Evolutionary conservation across 2,888 invertebrate genomes (phyloP).

Genomic region (Ophion obscuratus): DNA sequence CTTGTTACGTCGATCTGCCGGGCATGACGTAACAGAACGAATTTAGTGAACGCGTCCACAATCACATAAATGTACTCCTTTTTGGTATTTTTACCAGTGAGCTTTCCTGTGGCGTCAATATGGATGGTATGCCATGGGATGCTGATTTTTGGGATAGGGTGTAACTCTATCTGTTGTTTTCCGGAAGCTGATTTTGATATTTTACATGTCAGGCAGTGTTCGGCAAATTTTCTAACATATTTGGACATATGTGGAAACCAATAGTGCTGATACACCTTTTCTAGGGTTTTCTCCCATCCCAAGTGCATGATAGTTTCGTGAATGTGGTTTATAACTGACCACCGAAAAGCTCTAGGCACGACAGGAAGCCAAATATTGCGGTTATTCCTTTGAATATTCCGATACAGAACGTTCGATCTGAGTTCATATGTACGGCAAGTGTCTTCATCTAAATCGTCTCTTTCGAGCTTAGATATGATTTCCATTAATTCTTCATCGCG

Average conservation of each 20-base stretch:
- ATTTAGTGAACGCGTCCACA: conserved; percentile 74
- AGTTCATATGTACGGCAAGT: conserved; percentile 27
- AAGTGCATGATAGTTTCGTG: conserved; percentile 40
- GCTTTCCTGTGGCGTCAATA: conserved; percentile 69
- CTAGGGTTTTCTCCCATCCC: conserved; percentile 31
- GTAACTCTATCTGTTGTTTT: conserved; percentile 72
- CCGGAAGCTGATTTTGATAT: conserved; percentile 75
- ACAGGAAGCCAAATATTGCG: background rate
- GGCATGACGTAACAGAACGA: conserved; percentile 66
- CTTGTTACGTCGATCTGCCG: conserved; percentile 74
- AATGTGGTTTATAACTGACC: conserved; percentile 49
- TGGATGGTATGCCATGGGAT: conserved; percentile 76
- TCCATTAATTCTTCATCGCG: background rate
- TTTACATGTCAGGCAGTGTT: conserved; percentile 75
- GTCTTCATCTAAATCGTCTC: background rate
- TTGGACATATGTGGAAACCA: conserved; percentile 46
- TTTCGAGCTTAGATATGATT: conserved; percentile 4
- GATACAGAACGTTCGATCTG: conserved; percentile 16
- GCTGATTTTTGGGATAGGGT: conserved; percentile 76
- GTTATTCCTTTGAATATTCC: conserved; percentile 44
- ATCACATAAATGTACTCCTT: conserved; percentile 74
- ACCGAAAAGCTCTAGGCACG: conserved; percentile 35
- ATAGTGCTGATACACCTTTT: conserved; percentile 23
- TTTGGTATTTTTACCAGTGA: conserved; percentile 72
- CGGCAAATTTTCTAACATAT: conserved; percentile 43